Base-by-base conservation (phyloP, 2,888 invertebrate genomes). In the Nasonovia ribisnigri region DNA sequence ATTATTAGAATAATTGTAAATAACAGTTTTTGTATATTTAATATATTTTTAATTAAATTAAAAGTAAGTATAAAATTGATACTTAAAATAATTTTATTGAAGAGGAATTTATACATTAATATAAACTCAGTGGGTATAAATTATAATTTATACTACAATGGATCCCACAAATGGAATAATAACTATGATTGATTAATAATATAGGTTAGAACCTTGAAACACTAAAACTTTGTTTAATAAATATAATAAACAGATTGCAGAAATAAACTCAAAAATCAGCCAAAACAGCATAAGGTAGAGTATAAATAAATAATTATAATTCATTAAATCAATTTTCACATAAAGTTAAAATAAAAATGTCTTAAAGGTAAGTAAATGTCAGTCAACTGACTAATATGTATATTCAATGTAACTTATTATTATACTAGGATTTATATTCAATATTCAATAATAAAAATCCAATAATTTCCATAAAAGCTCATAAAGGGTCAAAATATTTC, bases 171-270 rank as follows among this genome's bases (percentile, higher is more conserved):
- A 29, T 57, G 57, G 26, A 60, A 57, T 89, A 57, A 16, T 84
- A 86, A 29, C 46, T 43, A 36, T 88, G 51, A 88, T 57, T 89
- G 46, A 77, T 67, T 90, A n/a, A 84, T 29, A 84, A 84, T 84
- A 54, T 46, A 86, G 86, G 91, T 46, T 57, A 91, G 20, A 46
- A 60, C 86, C 91, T 91, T 60, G 86, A 24, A 91, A 91, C 46
- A 91, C 48, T 90, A 77, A 89, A n/a, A 77, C n/a, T 86, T 91
- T 86, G 3, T n/a, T n/a, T n/a, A n/a, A n/a, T n/a, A n/a, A n/a
- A n/a, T n/a, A n/a, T n/a, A n/a, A n/a, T n/a, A n/a, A n/a, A n/a
- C n/a, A n/a, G n/a, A n/a, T n/a, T n/a, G n/a, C n/a, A n/a, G n/a
- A n/a, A n/a, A n/a, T n/a, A n/a, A n/a, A n/a, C n/a, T n/a, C n/a